Evolutionary conservation across 2,888 invertebrate species (phyloP).

Genomic region (Phengaris alcon): DNA sequence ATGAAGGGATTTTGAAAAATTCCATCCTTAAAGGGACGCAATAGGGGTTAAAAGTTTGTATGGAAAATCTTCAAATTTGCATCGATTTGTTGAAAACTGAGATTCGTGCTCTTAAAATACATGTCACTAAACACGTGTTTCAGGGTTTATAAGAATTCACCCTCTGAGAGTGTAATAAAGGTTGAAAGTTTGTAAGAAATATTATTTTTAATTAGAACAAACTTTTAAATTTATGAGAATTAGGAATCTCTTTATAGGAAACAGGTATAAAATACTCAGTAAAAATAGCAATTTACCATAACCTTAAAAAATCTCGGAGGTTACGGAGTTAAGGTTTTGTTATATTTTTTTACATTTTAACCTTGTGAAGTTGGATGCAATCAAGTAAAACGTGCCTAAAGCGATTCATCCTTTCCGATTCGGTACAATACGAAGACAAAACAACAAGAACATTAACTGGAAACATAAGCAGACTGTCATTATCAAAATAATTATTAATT

Average conservation of each 20-base stretch:
- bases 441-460: neutral
- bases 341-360: slow-evolving; percentile 45
- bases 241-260: neutral
- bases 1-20: too few relatives aligned
- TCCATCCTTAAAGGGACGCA: too few relatives aligned
- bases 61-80: too few relatives aligned
- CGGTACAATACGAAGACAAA: neutral
- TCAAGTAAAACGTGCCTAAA: slow-evolving; percentile 41
- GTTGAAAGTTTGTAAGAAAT: too few relatives aligned
- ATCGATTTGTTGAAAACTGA: too few relatives aligned
- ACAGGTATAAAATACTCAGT: slow-evolving; percentile 10
- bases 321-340: slow-evolving; percentile 41
- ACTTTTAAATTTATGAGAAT: neutral
- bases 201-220: too few relatives aligned
- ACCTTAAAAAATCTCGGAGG: slow-evolving; percentile 46
- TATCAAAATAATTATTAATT: neutral
- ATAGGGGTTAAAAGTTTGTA: too few relatives aligned
- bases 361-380: slow-evolving; percentile 44
- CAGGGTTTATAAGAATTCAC: too few relatives aligned
- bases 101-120: too few relatives aligned
- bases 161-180: too few relatives aligned
- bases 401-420: neutral
- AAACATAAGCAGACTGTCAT: neutral
- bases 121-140: too few relatives aligned
- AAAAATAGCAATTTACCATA: slow-evolving; percentile 32